phyloP scores from a whole-genome alignment of 64 coral and sea anemone genomes.

The Pocillopora verrucosa region DNA sequence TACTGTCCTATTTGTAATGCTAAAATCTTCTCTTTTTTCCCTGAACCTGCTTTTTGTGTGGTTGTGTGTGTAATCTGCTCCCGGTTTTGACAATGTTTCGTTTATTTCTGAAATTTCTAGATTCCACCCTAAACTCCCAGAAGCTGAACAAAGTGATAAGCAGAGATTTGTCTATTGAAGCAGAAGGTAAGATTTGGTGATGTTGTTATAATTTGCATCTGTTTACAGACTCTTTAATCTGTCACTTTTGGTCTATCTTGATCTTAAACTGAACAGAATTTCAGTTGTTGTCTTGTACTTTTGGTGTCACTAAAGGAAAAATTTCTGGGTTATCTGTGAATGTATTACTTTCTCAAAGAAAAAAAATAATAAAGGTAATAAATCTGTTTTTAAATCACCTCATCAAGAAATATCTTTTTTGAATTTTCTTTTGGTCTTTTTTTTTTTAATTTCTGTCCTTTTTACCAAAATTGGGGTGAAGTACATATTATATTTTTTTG shows the following conservation, averaged over 20 bases:
- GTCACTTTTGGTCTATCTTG: background rate
- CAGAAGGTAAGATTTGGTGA: constrained; percentile 10
- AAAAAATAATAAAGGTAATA: background rate
- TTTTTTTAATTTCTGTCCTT: no score
- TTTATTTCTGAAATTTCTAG: constrained; percentile 22
- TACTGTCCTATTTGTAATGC: constrained; percentile 1
- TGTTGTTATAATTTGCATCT: background rate
- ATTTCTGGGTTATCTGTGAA: background rate
- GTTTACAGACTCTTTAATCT: background rate
- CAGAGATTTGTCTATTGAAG: background rate
- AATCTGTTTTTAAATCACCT: no score
- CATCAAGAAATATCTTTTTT: no score
- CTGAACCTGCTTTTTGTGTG: background rate
- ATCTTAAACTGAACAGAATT: background rate
- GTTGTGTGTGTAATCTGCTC: background rate
- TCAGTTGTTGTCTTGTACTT: background rate
- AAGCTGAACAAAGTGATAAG: background rate
- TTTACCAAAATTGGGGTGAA: no score
- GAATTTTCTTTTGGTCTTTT: no score
- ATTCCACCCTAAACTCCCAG: constrained; percentile 34
- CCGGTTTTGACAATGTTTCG: background rate
- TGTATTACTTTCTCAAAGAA: background rate
- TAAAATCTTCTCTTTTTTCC: background rate
- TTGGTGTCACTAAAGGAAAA: background rate
- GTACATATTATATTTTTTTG: no score